Conservation (phyloP, 2,888 invertebrate genomes). For the Idaea biselata region DNA sequence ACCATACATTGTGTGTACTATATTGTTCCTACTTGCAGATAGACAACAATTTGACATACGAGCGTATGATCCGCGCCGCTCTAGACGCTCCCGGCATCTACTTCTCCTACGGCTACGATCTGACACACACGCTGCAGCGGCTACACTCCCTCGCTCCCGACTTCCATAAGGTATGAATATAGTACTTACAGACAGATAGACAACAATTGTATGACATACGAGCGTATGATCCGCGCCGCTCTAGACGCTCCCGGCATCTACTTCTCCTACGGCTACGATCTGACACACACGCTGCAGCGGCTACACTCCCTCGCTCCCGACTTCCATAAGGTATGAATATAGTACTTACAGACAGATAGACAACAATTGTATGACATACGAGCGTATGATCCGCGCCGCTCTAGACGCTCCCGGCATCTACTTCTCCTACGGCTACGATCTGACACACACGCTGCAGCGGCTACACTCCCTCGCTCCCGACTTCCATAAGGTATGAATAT, state of each 20-base stretch:
- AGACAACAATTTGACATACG: constrained; percentile 90
- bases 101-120: constrained; percentile 96
- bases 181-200: constrained; percentile 76
- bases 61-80: constrained; percentile 91
- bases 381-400: no score
- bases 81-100: constrained; percentile 93
- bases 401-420: no score
- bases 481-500: no score
- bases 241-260: constrained; percentile 93
- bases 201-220: constrained; percentile 88
- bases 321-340: constrained; percentile 83
- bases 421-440: no score
- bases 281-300: constrained; percentile 95
- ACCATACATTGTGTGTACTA: no score
- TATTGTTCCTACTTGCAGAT: constrained; percentile 66
- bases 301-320: constrained; percentile 91
- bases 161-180: constrained; percentile 83
- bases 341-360: no score
- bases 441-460: no score
- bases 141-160: constrained; percentile 91
- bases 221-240: constrained; percentile 91
- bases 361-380: no score
- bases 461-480: no score
- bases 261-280: constrained; percentile 96
- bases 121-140: constrained; percentile 95